Conservation (phyloP, 1,140 invertebrate genomes). For the Odontomachus brunneus region DNA sequence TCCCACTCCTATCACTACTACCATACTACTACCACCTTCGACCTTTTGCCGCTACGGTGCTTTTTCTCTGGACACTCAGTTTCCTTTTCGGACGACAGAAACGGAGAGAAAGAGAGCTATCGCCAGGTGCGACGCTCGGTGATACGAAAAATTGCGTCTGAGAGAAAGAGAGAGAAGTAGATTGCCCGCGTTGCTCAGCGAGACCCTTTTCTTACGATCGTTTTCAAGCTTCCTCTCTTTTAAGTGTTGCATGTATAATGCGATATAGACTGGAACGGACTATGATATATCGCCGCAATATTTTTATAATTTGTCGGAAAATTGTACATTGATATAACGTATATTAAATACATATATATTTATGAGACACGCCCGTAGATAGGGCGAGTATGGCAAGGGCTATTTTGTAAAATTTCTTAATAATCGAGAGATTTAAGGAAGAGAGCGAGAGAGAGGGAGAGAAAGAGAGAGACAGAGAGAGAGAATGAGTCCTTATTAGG, state of each 20-base stretch:
- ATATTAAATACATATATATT: slow-evolving; percentile 67
- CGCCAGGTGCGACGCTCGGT: not conserved
- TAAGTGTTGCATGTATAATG: slow-evolving; percentile 52
- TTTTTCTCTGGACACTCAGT: not conserved
- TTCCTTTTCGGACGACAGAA: slow-evolving; percentile 7
- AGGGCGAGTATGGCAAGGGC: slow-evolving; percentile 65
- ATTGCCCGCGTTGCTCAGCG: slow-evolving; percentile 49
- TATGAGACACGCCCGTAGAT: slow-evolving; percentile 66
- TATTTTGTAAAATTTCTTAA: slow-evolving; percentile 76
- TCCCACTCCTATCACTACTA: not conserved
- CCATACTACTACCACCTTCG: not conserved
- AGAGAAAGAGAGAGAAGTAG: slow-evolving; percentile 44
- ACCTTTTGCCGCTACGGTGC: not conserved
- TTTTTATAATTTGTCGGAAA: slow-evolving; percentile 72
- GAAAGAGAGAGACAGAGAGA: not conserved
- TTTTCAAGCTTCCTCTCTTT: slow-evolving; percentile 63
- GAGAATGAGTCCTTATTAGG: slow-evolving; percentile 64
- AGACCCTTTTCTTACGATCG: slow-evolving; percentile 36
- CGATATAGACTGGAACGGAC: slow-evolving; percentile 70
- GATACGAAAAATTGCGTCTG: slow-evolving; percentile 6
- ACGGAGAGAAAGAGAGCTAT: not conserved
- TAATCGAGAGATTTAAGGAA: slow-evolving; percentile 63
- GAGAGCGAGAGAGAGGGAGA: slow-evolving; percentile 7
- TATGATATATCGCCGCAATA: slow-evolving; percentile 73
- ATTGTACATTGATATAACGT: slow-evolving; percentile 71